Base-by-base conservation (phyloP, 2,113 vertebrate species). In the Apodemus speciosus region DNA sequence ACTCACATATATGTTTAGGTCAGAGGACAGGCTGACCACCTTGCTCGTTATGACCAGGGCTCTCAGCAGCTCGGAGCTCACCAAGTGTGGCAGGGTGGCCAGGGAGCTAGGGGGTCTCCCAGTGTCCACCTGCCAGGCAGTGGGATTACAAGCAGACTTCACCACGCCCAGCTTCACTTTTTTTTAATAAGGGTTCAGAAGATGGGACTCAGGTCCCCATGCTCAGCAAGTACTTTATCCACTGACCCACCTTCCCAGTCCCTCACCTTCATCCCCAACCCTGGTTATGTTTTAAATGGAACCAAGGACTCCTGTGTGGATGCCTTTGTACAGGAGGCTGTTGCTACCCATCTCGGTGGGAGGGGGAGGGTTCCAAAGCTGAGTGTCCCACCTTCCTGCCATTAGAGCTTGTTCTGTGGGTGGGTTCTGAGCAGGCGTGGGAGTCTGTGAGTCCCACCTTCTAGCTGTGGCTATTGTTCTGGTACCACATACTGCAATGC, bases 391-490 rank as follows among this genome's bases (percentile, higher is more conserved):
- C 62, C 68, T 71, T 80, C 62, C 75, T 71, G 72, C 46, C 38
- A 38, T 71, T 75, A 35, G 9, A 18, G 49, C 79, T n/a, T 0
- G 16, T 85, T 93, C 58, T 64, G 60, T 53, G 85, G 53, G 66
- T 60, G 87, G 23, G 85, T 60, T 53, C 58, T 40, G 69, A 56
- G 62, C 35, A 81, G 85, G 76, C 53, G 38, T 35, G 35, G 38
- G 38, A 86, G 49, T 38, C 53, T 43, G 49, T 20, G 10, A 0
- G 32, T 18, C 77, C 92, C 86, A 83, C 89, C 91, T 75, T 93
- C 83, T 86, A 93, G 96, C 97, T 93, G 93, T 91, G 79, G 91
- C 9, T 76, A 91, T 35, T 92, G 94, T 94, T 89, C 72, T 90
- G 23, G 32, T 93, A 73, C 81, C 85, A 6, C 56, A 81, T 43